Conservation (phyloP, 2,797 vertebrate species). For the Chiloscyllium punctatum region DNA sequence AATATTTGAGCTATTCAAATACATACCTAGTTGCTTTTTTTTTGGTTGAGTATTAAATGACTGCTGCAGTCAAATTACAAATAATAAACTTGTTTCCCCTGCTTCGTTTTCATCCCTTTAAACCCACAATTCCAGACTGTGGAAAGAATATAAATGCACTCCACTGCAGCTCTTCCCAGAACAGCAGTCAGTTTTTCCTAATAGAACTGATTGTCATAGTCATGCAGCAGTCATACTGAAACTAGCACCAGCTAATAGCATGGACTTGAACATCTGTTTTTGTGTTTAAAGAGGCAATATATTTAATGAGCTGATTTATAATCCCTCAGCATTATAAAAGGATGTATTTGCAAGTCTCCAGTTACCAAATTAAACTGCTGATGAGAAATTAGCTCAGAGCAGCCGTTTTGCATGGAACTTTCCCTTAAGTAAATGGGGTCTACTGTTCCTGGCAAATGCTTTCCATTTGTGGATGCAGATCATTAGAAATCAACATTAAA, state of each 20-base stretch:
- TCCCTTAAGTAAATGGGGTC: background rate
- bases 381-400: background rate
- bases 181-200: background rate
- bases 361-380: conserved; percentile 17
- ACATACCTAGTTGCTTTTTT: background rate
- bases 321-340: conserved; percentile 11
- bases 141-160: background rate
- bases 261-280: background rate
- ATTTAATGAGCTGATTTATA: conserved; percentile 24
- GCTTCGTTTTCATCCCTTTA: background rate
- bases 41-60: background rate
- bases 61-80: background rate
- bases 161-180: background rate
- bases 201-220: background rate
- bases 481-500: background rate
- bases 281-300: conserved; percentile 13
- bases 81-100: background rate
- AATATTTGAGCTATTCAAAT: background rate
- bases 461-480: background rate
- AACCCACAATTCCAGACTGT: background rate
- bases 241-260: conserved; percentile 9
- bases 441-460: background rate
- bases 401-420: background rate
- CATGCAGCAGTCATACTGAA: background rate
- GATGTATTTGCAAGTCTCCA: background rate